phyloP scores from a whole-genome alignment of 2,888 invertebrate species.

The Lycia hirtaria region DNA sequence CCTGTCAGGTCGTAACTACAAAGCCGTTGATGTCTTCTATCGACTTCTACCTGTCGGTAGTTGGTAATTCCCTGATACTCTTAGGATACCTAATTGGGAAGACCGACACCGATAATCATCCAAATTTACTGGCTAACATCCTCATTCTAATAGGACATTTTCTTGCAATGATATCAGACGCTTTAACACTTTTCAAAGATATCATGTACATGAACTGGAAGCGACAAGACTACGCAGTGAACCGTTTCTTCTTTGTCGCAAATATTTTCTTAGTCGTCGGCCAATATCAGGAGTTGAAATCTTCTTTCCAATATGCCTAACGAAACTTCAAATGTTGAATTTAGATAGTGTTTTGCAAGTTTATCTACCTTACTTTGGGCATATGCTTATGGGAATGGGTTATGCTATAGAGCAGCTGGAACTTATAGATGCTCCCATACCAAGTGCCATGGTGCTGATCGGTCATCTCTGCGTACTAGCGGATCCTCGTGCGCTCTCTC shows the following conservation, averaged over 20 bases:
- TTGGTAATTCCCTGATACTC: conserved; percentile 49
- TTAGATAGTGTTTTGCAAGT: conserved; percentile 43
- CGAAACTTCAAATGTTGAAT: conserved; percentile 51
- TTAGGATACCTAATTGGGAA: conserved; percentile 51
- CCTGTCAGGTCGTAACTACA: conserved; percentile 29
- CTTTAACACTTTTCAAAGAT: conserved; percentile 43
- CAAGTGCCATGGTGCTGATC: conserved; percentile 68
- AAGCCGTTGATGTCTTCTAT: conserved; percentile 43
- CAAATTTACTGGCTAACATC: conserved; percentile 43
- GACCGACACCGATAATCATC: conserved; percentile 36
- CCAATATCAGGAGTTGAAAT: conserved; percentile 54
- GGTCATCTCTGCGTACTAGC: conserved; percentile 68
- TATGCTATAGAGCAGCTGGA: conserved; percentile 69
- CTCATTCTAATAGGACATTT: conserved; percentile 52
- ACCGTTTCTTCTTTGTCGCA: conserved; percentile 51
- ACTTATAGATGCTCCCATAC: conserved; percentile 58
- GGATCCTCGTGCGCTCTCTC: conserved; percentile 57
- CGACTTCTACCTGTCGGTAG: conserved; percentile 49
- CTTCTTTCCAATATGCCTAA: conserved; percentile 26
- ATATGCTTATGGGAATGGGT: conserved; percentile 69
- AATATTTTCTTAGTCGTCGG: conserved; percentile 55
- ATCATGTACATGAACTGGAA: conserved; percentile 38
- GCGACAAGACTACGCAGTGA: conserved; percentile 42
- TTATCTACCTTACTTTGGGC: conserved; percentile 67
- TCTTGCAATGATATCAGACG: conserved; percentile 47